These are phyloP conservation scores for Channa maculata DNA, from an alignment of 2,113 vertebrate genomes.

Conservation along the genomic window DNA sequence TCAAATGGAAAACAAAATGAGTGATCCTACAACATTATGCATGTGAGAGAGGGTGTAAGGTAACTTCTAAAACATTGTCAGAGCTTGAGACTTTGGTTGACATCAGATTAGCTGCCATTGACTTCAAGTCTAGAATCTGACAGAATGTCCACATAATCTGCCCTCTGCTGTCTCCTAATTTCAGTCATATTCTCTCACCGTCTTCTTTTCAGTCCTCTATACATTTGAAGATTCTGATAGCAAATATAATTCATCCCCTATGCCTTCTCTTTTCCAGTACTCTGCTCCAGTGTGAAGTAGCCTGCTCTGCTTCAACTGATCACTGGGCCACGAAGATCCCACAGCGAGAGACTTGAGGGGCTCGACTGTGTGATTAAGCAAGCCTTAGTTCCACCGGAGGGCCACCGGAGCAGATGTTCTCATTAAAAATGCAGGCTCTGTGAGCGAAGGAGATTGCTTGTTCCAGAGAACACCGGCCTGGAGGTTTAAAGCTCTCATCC, in stretches of 20 bases:
- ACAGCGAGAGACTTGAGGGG: constrained; percentile 74
- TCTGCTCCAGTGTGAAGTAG: constrained; percentile 54
- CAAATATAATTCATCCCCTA: constrained; percentile 45
- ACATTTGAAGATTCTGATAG: constrained; percentile 10
- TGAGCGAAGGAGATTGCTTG: constrained; percentile 83
- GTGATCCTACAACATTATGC: no score
- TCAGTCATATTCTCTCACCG: constrained; percentile 34
- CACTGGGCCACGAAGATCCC: constrained; percentile 77
- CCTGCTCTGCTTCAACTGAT: constrained; percentile 62
- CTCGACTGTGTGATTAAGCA: constrained; percentile 83
- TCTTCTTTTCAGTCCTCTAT: constrained; percentile 26
- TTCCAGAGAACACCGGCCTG: constrained; percentile 80
- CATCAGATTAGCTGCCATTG: no score
- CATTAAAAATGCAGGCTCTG: constrained; percentile 91
- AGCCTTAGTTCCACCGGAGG: constrained; percentile 75
- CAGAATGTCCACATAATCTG: no score
- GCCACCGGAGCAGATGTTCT: constrained; percentile 86
- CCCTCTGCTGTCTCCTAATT: constrained; percentile 2
- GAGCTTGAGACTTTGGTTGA: no score
- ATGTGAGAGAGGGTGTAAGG: no score
- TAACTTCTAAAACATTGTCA: no score
- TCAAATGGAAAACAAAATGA: no score
- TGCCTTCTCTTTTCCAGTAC: constrained; percentile 29
- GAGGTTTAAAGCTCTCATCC: constrained; percentile 81
- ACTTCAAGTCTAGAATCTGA: no score